Base-by-base conservation (phyloP, 2,888 invertebrate species). In the Trachelus iudaicus region DNA sequence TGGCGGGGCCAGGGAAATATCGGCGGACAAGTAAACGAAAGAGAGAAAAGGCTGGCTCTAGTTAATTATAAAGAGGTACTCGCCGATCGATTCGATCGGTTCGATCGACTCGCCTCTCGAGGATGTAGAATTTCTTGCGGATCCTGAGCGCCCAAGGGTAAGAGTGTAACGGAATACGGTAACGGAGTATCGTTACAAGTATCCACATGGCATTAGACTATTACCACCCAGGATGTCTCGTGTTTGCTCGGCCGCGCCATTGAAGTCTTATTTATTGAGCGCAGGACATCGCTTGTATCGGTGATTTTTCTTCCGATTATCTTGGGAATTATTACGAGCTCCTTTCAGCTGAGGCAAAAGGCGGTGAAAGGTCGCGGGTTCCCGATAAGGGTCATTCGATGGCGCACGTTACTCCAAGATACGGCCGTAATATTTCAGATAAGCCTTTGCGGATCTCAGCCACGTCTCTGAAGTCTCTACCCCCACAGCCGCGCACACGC, bases 251-350 rank as follows among this genome's bases (percentile, higher is more conserved):
- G 79, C 81, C 79, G 83, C 81, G 82, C 82, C 84, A 85, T 87
- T 87, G 87, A 88, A 89, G 87, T 87, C 89, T 89, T 89, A 87
- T 89, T 89, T 89, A 89, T 89, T 83, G 86, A 86, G 78, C 84
- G 81, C 81, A 81, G 79, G 80, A 68, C 71, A 35, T 74, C 78
- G 74, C 76, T 78, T 75, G 80, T 84, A 81, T 84, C 81, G 81
- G 75, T 56, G 74, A 73, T 71, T 83, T 81, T 79, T 80, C 75
- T 56, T 69, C 77, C 87, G 86, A 87, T 87, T 87, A 88, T 88
- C 87, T 87, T 85, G 84, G 84, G 88, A 88, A 85, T 88, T 87
- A 87, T 87, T 87, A 79, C 73, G 73, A 34, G 77, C 40, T 74
- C 56, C 69, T 75, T n/a, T 56, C 68, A 73, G 68, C 77, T 33